Percentiles rank a stretch among this genome's conserved stretches.
phyloP scores from a whole-genome alignment of 2,113 vertebrate species.

The Brachyistius frenatus region DNA sequence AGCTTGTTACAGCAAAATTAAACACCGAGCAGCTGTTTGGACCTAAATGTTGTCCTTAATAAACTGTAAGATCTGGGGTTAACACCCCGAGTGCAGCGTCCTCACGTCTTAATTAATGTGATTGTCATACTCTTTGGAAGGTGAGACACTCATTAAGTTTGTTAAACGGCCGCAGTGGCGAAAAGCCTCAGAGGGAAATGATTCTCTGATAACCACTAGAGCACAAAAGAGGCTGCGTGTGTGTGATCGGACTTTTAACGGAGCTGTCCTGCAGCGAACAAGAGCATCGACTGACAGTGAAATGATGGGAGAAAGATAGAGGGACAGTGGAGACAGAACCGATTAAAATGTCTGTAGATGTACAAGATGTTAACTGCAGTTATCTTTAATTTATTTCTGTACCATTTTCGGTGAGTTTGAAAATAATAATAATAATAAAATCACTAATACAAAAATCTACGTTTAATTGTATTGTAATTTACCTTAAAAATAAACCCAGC shows the following conservation, averaged over 20 bases:
- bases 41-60: conserved; percentile 63
- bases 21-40: conserved; percentile 62
- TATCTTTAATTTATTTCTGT: too few relatives aligned
- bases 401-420: too few relatives aligned
- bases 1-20: conserved; percentile 53
- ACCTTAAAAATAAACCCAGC: too few relatives aligned
- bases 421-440: too few relatives aligned
- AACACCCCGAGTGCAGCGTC: conserved; percentile 23
- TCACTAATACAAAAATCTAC: too few relatives aligned
- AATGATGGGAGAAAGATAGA: not conserved
- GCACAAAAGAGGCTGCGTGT: conserved; percentile 34
- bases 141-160: conserved; percentile 64
- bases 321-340: not conserved
- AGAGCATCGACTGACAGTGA: conserved; percentile 6
- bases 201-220: conserved; percentile 55
- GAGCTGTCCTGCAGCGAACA: conserved; percentile 25
- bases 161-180: conserved; percentile 46
- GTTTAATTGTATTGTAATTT: too few relatives aligned
- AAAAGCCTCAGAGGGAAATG: conserved; percentile 30
- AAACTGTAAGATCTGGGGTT: conserved; percentile 45
- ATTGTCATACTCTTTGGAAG: conserved; percentile 50
- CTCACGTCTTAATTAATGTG: conserved; percentile 63
- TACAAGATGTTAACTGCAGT: not conserved
- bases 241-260: conserved; percentile 61
- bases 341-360: conserved; percentile 4